Base-by-base conservation (phyloP, 2,113 vertebrate species). In the Eulemur macaco region DNA sequence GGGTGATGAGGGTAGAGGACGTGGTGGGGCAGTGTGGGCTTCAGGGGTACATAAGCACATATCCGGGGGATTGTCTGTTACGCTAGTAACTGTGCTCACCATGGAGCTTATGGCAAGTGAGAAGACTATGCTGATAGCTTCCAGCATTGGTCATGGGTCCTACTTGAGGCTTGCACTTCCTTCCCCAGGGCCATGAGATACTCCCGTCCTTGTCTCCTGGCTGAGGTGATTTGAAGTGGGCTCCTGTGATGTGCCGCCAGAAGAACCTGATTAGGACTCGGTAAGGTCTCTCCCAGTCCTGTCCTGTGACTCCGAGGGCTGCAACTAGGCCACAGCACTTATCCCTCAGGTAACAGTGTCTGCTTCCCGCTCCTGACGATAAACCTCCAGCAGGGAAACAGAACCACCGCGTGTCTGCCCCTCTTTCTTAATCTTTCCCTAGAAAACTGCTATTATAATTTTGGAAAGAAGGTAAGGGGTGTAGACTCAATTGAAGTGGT, bases 391-490 rank as follows among this genome's bases (percentile, higher is more conserved):
- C 27, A 63, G 25, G 34, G 66, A 52, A 54, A 66, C 25, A 94
- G 50, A 63, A 89, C 47, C 17, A 50, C 37, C 60, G 84, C 18
- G 2, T 68, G n/a, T 73, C 82, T 52, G 14, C 8, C 37, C 34
- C 31, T 94, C n/a, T 15, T 92, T 90, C 47, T 89, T 81, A 63
- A 90, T 81, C 50, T 97, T 77, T 95, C 56, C 21, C 56, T 92
- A 76, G 69, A 94, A 96, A 84, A 90, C 95, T 0, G 0, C 58
- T 78, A 2, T 23, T 73, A 42, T 78, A 37, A 60, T 83, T 95
- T 94, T 66, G 31, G n/a, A 20, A 66, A 86, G 71, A 84, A 60
- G 45, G 52, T 29, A 95, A 95, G 56, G 80, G 83, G 45, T 94
- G 37, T 18, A 90, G 84, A 81, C 34, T 74, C 73, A 71, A 11